A percentile compares a stretch with the other conserved stretches of the same genome.
Conservation (phyloP, 2,797 vertebrate species). For the Percopsis omiscomaycus region DNA sequence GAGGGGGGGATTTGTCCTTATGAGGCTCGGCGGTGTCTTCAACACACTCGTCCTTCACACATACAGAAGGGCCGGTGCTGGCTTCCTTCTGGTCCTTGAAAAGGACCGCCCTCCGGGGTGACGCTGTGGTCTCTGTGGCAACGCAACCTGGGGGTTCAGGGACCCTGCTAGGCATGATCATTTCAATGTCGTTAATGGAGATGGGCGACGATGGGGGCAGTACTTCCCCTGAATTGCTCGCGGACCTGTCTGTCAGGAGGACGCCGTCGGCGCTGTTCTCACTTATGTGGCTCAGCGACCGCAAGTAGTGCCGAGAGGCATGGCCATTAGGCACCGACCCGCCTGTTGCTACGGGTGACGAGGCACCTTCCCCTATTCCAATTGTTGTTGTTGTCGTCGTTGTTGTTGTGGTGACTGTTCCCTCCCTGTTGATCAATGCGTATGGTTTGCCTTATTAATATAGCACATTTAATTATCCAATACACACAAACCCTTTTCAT, state of each 20-base stretch:
- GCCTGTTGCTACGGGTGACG: conserved; percentile 11
- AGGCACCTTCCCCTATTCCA: conserved; percentile 25
- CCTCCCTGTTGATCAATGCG: conserved; percentile 34
- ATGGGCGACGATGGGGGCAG: conserved; percentile 46
- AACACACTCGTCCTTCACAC: neutral
- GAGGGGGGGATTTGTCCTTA: conserved; percentile 23
- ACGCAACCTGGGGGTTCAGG: conserved; percentile 30
- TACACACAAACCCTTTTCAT: neutral
- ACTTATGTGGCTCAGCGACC: conserved; percentile 94
- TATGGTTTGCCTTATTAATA: neutral
- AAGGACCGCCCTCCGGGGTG: neutral
- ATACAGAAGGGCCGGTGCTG: too few relatives aligned
- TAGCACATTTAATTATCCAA: neutral
- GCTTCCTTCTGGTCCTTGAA: neutral
- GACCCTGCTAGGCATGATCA: conserved; percentile 45
- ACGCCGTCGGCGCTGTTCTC: conserved; percentile 85
- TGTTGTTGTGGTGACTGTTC: conserved; percentile 2
- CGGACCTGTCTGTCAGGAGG: conserved; percentile 46
- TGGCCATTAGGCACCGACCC: conserved; percentile 73
- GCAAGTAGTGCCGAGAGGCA: conserved; percentile 69
- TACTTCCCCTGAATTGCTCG: conserved; percentile 43
- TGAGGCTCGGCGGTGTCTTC: neutral
- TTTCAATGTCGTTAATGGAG: conserved; percentile 59
- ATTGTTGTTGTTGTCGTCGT: neutral
- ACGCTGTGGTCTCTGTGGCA: conserved; percentile 13